phyloP scores from a whole-genome alignment of 2,113 vertebrate genomes.

The Thomomys bottae region DNA sequence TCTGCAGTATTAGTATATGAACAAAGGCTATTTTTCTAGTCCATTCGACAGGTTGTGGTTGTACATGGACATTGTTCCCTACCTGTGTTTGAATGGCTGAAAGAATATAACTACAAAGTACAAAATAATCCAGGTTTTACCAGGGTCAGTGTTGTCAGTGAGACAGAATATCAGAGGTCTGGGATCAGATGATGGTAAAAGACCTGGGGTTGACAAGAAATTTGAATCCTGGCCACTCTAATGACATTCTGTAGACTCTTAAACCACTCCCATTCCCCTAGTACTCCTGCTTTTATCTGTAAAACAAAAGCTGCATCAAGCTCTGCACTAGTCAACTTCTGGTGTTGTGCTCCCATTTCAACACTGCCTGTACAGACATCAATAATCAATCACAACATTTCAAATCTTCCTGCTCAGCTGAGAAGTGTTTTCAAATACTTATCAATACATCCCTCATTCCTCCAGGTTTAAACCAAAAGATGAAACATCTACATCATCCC shows the following conservation, averaged over 20 bases:
- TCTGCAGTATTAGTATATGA: no score
- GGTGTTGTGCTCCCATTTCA: accelerated
- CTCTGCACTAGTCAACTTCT: background rate
- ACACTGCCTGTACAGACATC: background rate
- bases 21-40: background rate
- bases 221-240: background rate
- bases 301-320: background rate
- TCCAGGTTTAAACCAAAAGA: background rate
- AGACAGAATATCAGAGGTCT: background rate
- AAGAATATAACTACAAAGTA: background rate
- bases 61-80: background rate
- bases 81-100: background rate
- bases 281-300: accelerated
- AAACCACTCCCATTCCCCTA: background rate
- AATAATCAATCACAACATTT: background rate
- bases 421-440: background rate
- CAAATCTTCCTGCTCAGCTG: background rate
- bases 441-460: no score
- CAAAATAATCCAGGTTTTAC: slow-evolving; percentile 10
- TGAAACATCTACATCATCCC: background rate
- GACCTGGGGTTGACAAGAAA: background rate
- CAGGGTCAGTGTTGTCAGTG: background rate
- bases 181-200: background rate
- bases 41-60: background rate
- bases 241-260: background rate